A percentile compares a stretch with the other conserved stretches of the same genome.
Evolutionary conservation across 2,113 vertebrate genomes (phyloP).

Genomic region (Meriones unguiculatus): DNA sequence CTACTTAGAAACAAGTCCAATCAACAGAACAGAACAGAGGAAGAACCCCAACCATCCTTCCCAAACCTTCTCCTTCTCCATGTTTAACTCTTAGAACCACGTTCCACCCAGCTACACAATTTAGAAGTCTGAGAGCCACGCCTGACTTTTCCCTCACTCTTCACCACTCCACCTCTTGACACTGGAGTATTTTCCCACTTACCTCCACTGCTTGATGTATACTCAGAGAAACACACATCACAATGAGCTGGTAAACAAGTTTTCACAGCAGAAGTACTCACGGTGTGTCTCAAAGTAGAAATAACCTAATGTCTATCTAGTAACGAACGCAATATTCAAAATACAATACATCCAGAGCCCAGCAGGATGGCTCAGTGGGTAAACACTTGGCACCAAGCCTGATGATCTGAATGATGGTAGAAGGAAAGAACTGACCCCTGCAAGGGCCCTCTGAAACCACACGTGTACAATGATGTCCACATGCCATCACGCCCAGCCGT

Average conservation of each 20-base stretch:
- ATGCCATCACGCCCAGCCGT: not conserved
- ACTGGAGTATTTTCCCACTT: not conserved
- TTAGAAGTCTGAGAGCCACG: slow-evolving; percentile 14
- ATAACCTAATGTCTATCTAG: not conserved
- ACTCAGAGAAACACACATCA: not conserved
- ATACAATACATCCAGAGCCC: not conserved
- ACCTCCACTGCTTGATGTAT: not conserved
- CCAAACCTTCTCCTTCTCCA: not conserved
- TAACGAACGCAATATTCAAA: not conserved
- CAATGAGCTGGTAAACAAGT: not conserved
- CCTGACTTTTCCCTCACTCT: not conserved
- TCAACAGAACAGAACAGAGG: not conserved
- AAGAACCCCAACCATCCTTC: not conserved
- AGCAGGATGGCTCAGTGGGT: not conserved
- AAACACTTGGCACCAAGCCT: too few species aligned
- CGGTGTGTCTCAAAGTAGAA: not conserved
- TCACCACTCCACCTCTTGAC: not conserved
- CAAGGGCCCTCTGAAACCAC: not conserved
- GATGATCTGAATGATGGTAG: not conserved
- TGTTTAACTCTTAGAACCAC: not conserved
- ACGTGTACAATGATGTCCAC: not conserved
- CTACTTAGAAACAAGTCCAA: not conserved
- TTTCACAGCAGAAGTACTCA: not conserved
- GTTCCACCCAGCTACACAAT: not conserved
- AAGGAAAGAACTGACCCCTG: not conserved